Conservation (phyloP, 2,888 invertebrate species). For the Parnassius orleans region DNA sequence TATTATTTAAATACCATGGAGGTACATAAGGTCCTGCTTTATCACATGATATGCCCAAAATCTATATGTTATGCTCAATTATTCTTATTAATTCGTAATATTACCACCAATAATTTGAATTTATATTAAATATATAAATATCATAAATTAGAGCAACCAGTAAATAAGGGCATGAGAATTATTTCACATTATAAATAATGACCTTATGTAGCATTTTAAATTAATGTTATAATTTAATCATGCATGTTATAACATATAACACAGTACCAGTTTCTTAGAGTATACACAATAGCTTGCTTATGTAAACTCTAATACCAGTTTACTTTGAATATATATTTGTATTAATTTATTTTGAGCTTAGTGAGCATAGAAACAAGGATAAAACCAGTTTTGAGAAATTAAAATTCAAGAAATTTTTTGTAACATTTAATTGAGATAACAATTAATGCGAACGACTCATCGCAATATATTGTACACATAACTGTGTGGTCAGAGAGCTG, state of each 20-base stretch:
- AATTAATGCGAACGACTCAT: too few relatives aligned
- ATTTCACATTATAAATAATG: conserved; percentile 11
- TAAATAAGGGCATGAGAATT: background rate
- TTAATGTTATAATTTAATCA: conserved; percentile 7
- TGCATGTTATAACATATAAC: conserved; percentile 18
- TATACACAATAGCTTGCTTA: too few relatives aligned
- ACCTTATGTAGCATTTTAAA: conserved; percentile 17
- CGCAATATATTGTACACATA: too few relatives aligned
- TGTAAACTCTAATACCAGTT: background rate
- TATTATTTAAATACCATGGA: conserved; percentile 30
- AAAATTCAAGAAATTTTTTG: too few relatives aligned
- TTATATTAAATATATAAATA: background rate
- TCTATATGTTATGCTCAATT: too few relatives aligned
- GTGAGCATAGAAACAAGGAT: background rate
- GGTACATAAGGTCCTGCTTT: conserved; percentile 25
- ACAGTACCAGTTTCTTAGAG: background rate
- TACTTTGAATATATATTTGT: background rate
- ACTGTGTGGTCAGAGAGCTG: too few relatives aligned
- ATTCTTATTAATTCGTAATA: too few relatives aligned
- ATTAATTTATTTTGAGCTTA: background rate
- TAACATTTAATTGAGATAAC: too few relatives aligned
- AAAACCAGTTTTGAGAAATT: background rate
- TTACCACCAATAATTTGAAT: background rate
- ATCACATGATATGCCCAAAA: background rate
- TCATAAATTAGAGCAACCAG: background rate